Conservation (phyloP, 2,113 vertebrate species). For the Hymenochirus boettgeri region DNA sequence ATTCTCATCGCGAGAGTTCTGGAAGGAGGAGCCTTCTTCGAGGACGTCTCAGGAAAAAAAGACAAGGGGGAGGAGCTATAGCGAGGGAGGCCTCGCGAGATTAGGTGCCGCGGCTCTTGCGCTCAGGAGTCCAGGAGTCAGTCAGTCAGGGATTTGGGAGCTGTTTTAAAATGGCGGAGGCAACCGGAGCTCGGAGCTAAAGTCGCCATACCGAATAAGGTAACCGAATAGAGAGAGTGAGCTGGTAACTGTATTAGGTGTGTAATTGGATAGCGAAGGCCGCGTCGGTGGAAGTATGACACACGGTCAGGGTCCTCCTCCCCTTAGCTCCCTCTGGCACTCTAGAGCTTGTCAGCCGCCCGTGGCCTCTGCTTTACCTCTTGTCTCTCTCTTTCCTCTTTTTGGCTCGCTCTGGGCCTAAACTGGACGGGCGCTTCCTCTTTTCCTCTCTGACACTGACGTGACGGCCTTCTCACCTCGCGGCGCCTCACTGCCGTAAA, state of each 20-base stretch:
- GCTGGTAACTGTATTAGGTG: neutral
- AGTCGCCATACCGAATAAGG: constrained; percentile 37
- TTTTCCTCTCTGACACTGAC: neutral
- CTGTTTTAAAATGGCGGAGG: constrained; percentile 41
- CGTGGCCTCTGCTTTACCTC: neutral
- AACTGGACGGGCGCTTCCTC: neutral
- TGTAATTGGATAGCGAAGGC: constrained; percentile 43
- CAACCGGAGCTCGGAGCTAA: constrained; percentile 30
- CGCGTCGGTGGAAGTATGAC: constrained; percentile 54
- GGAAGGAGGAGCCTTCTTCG: neutral
- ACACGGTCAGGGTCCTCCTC: constrained; percentile 24
- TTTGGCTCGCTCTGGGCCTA: neutral
- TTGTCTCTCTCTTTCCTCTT: neutral
- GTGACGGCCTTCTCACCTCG: neutral
- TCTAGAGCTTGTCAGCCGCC: neutral
- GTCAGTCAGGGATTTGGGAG: constrained; percentile 16
- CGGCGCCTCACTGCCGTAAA: too few relatives aligned
- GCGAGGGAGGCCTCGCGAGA: constrained; percentile 48
- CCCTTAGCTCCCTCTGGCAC: neutral
- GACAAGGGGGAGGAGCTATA: neutral
- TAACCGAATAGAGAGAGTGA: constrained; percentile 35
- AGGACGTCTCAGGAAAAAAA: neutral
- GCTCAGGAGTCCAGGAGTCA: constrained; percentile 37
- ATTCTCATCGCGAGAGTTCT: too few relatives aligned
- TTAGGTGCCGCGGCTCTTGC: constrained; percentile 33